phyloP scores from a whole-genome alignment of 2,888 invertebrate species.

The Bibio marci region DNA sequence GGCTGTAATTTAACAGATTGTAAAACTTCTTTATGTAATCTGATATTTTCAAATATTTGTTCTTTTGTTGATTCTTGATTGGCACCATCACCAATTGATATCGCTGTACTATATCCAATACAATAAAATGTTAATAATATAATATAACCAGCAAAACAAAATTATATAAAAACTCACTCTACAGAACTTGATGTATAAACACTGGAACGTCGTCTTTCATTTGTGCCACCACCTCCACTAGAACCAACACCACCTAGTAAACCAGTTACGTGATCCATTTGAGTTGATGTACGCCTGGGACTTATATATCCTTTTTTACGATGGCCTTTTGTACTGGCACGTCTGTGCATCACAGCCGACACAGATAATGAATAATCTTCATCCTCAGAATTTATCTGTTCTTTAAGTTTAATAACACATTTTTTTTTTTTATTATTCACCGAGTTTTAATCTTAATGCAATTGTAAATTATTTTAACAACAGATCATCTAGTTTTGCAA shows the following conservation, averaged over 20 bases:
- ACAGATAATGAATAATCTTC: constrained; percentile 77
- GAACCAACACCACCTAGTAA: constrained; percentile 14
- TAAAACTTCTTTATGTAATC: constrained; percentile 79
- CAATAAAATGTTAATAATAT: constrained; percentile 7
- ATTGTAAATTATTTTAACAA: too few relatives aligned
- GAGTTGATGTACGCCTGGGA: constrained; percentile 41
- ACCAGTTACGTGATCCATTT: constrained; percentile 28
- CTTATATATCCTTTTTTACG: constrained; percentile 40
- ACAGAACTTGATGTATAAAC: constrained; percentile 75
- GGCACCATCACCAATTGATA: constrained; percentile 55
- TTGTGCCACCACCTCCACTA: constrained; percentile 16
- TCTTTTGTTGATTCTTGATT: constrained; percentile 53
- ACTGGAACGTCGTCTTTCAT: constrained; percentile 43
- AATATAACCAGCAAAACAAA: constrained; percentile 2
- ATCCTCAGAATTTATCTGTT: constrained; percentile 41
- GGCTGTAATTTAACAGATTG: constrained; percentile 74
- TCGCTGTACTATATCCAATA: constrained; percentile 52
- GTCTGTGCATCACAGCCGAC: constrained; percentile 64
- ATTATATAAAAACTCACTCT: constrained; percentile 40
- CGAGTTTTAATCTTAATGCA: too few relatives aligned
- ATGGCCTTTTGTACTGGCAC: constrained; percentile 55
- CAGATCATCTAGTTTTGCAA: too few relatives aligned
- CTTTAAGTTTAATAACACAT: too few relatives aligned
- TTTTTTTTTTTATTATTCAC: too few relatives aligned
- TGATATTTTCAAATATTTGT: constrained; percentile 78